Evolutionary conservation across 2,113 vertebrate species (phyloP).

Genomic region (Triplophysa tibetana): DNA sequence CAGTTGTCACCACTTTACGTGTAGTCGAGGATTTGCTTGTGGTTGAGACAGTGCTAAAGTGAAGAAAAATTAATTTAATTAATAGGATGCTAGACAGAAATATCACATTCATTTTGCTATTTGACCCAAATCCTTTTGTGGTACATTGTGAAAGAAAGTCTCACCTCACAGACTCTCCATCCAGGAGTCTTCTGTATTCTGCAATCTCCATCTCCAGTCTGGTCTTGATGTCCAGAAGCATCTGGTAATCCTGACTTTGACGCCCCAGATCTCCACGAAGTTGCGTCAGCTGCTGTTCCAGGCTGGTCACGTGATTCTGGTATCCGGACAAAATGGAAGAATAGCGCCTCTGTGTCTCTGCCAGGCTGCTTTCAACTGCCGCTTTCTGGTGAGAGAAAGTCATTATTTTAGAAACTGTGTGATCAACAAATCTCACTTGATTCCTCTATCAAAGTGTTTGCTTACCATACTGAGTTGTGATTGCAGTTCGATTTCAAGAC

Average conservation of each 20-base stretch:
- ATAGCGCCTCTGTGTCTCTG: conserved; percentile 78
- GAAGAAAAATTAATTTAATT: background rate
- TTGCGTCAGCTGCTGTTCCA: conserved; percentile 77
- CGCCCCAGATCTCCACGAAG: conserved; percentile 72
- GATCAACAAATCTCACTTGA: background rate
- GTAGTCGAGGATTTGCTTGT: background rate
- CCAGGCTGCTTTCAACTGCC: conserved; percentile 78
- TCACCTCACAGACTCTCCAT: conserved; percentile 65
- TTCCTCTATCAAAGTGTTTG: background rate
- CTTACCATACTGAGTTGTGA: conserved; percentile 81
- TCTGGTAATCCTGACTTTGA: conserved; percentile 79
- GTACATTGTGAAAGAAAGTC: background rate
- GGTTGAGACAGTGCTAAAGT: conserved; percentile 7
- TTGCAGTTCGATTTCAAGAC: conserved; percentile 83
- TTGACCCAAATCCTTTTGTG: background rate
- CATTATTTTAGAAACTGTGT: background rate
- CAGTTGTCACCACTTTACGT: conserved; percentile 59
- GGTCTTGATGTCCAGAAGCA: conserved; percentile 81
- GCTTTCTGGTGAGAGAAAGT: conserved; percentile 77
- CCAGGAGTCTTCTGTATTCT: conserved; percentile 81
- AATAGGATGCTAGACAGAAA: background rate
- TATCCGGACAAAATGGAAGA: conserved; percentile 67
- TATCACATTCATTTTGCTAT: background rate
- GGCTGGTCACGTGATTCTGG: conserved; percentile 75
- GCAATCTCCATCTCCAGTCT: conserved; percentile 84